phyloP scores from a whole-genome alignment of 2,888 invertebrate species.

The Plusia festucae region DNA sequence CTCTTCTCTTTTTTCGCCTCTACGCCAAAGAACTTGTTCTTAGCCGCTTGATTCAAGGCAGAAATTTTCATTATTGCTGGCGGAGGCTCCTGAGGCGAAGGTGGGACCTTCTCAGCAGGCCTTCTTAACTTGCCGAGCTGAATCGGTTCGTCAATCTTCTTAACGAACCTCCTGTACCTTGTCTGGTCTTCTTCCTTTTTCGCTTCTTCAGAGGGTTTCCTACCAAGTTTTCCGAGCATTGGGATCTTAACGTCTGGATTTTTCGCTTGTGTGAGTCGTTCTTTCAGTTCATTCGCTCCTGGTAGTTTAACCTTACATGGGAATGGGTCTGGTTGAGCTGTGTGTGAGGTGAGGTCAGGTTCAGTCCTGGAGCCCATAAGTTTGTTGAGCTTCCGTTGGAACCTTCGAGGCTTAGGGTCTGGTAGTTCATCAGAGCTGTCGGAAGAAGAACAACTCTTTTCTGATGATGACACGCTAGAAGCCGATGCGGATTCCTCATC shows the following conservation, averaged over 20 bases:
- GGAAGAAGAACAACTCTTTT: conserved; percentile 85
- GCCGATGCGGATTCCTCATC: conserved; percentile 84
- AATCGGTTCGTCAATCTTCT: conserved; percentile 80
- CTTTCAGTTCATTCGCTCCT: conserved; percentile 71
- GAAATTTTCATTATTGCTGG: conserved; percentile 79
- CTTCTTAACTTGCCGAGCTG: conserved; percentile 81
- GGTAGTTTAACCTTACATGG: conserved; percentile 70
- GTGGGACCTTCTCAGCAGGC: conserved; percentile 71
- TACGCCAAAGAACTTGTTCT: conserved; percentile 84
- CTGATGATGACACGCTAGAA: conserved; percentile 84
- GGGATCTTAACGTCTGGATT: conserved; percentile 78
- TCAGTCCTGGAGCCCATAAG: conserved; percentile 84
- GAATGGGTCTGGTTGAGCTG: conserved; percentile 72
- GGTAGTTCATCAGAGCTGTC: conserved; percentile 83
- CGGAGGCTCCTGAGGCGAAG: conserved; percentile 68
- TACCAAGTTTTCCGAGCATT: conserved; percentile 77
- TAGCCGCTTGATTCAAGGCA: conserved; percentile 79
- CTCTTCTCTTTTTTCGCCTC: conserved; percentile 80
- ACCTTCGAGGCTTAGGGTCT: conserved; percentile 77
- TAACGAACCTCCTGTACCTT: conserved; percentile 72
- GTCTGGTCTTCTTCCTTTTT: conserved; percentile 77
- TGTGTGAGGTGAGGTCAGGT: conserved; percentile 78
- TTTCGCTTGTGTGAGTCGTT: conserved; percentile 75
- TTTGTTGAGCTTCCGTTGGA: conserved; percentile 83
- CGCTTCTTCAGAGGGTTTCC: conserved; percentile 76